These are phyloP conservation scores for Caprella mutica DNA, from an alignment of 2,888 invertebrate species.

Conservation along the genomic window DNA sequence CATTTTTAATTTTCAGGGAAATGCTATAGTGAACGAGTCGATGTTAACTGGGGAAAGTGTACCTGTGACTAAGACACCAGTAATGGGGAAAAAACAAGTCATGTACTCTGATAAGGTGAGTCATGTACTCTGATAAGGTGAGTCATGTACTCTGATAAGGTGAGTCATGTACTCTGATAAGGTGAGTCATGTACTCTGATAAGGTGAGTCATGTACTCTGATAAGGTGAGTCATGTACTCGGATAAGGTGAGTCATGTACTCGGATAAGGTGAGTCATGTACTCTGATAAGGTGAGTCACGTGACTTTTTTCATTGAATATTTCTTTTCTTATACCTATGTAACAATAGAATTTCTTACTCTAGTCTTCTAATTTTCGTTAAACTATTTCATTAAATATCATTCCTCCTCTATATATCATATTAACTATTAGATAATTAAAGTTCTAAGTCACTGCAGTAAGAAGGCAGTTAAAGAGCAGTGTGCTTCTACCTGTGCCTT, in stretches of 20 bases:
- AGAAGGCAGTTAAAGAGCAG: no score
- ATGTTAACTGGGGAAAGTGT: conserved; percentile 94
- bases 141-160: background rate
- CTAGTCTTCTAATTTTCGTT: background rate
- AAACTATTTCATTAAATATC: no score
- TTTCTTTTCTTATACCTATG: background rate
- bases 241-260: background rate
- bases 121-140: background rate
- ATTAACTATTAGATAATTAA: no score
- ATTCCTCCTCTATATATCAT: no score
- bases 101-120: conserved; percentile 48
- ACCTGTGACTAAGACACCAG: conserved; percentile 73
- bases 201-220: background rate
- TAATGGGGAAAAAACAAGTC: conserved; percentile 49
- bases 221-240: background rate
- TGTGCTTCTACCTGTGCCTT: no score
- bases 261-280: background rate
- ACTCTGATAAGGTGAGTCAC: no score
- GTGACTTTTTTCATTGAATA: background rate
- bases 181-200: background rate
- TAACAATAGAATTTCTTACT: background rate
- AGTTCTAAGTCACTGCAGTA: no score
- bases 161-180: background rate
- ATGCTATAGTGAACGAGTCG: conserved; percentile 85
- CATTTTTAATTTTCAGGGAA: no score